Base-by-base conservation (phyloP, 2,888 invertebrate species). In the Heliconius ismenius region DNA sequence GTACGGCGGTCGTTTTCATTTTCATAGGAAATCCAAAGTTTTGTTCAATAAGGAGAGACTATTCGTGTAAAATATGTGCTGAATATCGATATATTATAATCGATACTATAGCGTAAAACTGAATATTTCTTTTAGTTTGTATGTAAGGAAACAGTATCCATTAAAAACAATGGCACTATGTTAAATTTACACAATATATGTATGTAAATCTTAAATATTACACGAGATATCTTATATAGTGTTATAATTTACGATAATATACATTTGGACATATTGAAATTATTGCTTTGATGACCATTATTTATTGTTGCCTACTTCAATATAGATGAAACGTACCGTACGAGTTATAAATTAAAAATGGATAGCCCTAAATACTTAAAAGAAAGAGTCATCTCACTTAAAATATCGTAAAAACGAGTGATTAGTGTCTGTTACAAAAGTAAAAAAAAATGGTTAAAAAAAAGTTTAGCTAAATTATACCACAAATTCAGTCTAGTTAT, bases 231-330 rank as follows among this genome's bases (percentile, higher is more conserved):
- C 67, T 39, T 67, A 70, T 28, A 69, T 24, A 68, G 21, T 58
- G 54, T 32, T 15, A 58, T 70, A 36, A 36, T 58, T 58, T 58
- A 58, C 58, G 32, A 70, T n/a, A 36, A 70, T 36, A 70, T 58
- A 58, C 11, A 32, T 32, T 58, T 70, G 58, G 70, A 70, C 70
- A 70, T 70, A 70, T 70, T 73, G 43, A 62, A 62, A 63, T 63
- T 73, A 73, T 73, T 73, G 73, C 73, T 73, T 63, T 62, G 43
- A 43, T 73, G 73, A 63, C 73, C 73, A 73, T 24, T 39, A 10
- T 36, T 21, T 58, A 69, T 21, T 69, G 58, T 58, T 70, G n/a
- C 58, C 70, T 24, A 70, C n/a, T 32, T 69, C 24, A 21, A 39
- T 58, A 58, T 58, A 10, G n/a, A 32, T 70, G 7, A 28, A 36